Base-by-base conservation (phyloP, 2,888 invertebrate genomes). In the Agrochola circellaris region DNA sequence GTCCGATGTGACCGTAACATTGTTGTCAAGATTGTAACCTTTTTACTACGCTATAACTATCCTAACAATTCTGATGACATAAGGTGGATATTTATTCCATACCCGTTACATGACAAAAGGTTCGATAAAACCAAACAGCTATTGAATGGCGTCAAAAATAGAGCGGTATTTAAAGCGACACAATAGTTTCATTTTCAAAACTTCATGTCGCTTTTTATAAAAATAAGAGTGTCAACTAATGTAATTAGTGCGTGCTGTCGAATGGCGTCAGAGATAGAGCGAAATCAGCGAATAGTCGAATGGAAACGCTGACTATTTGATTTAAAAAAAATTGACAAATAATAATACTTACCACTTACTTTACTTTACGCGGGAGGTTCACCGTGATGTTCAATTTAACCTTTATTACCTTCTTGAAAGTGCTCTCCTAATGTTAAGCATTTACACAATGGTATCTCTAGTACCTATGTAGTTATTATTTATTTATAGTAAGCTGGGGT, bases 401-500 rank as follows among this genome's bases (percentile, higher is more conserved):
- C 20, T 42, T 61, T 70, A 69, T 23, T 26, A 61, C 17, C 64
- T 26, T 3, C 42, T 11, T 26, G 11, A 13, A 45, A 42, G 30
- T 23, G 51, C 5, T 66, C 51, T 23, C 60, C 42, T 77, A 66
- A n/a, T 51, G 26, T n/a, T 23, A 54, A 7, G 17, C 17, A 26
- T 11, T 48, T 66, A 66, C 23, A 26, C 34, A 68, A 34, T 26
- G 34, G 42, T 51, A 58, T 60, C 23, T 54, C 51, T 34, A 45
- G 64, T 45, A 51, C 11, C n/a, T 45, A 17, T 17, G 13, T 62
- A 38, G 34, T 34, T 75, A 81, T 81, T 81, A 80, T 81, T 81
- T 74, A 81, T 80, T 80, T 70, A 30, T 65, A 56, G 45, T 80
- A 80, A 70, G 69, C 68, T 68, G 64, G 15, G 30, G 23, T 58